phyloP scores from a whole-genome alignment of 2,797 vertebrate species.

The Takifugu ocellatus region DNA sequence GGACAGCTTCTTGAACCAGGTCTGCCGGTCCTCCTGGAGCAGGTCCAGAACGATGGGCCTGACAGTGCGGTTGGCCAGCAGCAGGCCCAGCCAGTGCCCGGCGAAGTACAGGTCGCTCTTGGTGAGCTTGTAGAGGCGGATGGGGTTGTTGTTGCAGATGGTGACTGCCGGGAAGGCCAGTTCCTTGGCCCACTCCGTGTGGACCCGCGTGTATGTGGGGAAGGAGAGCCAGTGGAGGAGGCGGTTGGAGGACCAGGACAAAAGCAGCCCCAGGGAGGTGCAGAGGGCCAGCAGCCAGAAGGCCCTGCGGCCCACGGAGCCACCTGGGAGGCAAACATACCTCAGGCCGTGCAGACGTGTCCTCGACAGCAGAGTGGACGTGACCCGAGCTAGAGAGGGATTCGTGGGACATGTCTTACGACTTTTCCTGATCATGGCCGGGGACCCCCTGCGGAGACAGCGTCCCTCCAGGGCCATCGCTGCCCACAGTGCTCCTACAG shows the following conservation, averaged over 20 bases:
- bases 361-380: conserved; percentile 74
- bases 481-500: conserved; percentile 76
- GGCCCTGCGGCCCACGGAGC: conserved; percentile 81
- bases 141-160: conserved; percentile 98
- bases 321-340: conserved; percentile 81
- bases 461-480: conserved; percentile 78
- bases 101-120: conserved; percentile 96
- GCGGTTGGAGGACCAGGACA: conserved; percentile 95
- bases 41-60: conserved; percentile 89
- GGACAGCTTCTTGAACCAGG: conserved; percentile 94
- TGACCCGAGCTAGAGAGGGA: conserved; percentile 56
- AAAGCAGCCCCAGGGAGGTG: conserved; percentile 87
- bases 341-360: conserved; percentile 88
- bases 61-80: conserved; percentile 90
- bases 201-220: conserved; percentile 91
- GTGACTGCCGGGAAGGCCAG: conserved; percentile 92
- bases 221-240: conserved; percentile 93
- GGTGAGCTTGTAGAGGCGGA: conserved; percentile 93
- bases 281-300: conserved; percentile 93
- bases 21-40: conserved; percentile 83
- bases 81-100: conserved; percentile 92
- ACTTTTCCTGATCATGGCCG: conserved; percentile 63
- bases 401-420: conserved; percentile 50
- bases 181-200: conserved; percentile 93
- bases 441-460: conserved; percentile 70